Base-by-base conservation (phyloP, 2,797 vertebrate genomes). In the Danio jaintianensis region DNA sequence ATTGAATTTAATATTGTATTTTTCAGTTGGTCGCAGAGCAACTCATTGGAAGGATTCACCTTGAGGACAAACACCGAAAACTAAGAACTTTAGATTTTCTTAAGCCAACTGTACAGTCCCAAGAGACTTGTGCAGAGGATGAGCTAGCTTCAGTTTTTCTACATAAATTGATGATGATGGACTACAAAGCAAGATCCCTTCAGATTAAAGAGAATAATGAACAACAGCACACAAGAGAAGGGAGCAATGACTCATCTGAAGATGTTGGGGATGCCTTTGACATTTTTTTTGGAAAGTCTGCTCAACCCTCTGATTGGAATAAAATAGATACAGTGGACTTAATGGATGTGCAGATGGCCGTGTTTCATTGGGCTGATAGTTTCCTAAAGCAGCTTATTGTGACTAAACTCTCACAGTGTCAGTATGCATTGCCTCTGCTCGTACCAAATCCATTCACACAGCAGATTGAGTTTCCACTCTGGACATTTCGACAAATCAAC, bases 381-480 rank as follows among this genome's bases (percentile, higher is more conserved):
- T 89, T 92, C 75, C 76, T 86, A 76, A 88, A 90, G 45, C 89
- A 92, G 63, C 80, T 85, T 71, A 55, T 91, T 7, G 61, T 82
- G 0, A 85, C 48, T 9, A 93, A 93, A 53, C 86, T 93, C 6
- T 87, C 80, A 3, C 79, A 84, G 47, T 84, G 93, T 86, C 94
- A 94, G 83, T 94, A 93, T 15, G 93, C 93, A 0, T 85, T 96
- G 7, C 94, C 94, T 29, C 85, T 96, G 29, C 81, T 95, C 66
- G 89, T 95, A 29, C 94, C 92, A 20, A 84, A 91, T 59, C 92
- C 91, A 0, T 75, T 87, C 61, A 88, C 82, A 29, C 71, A 70
- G 18, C 42, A 72, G 11, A 88, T 92, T 16, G 89, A 94, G 42
- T 93, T 90, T 69, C 90, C 88, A 58, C 84, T 94, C 29, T 94